Base-by-base conservation (phyloP, 2,113 vertebrate species). In the Lycaon pictus region DNA sequence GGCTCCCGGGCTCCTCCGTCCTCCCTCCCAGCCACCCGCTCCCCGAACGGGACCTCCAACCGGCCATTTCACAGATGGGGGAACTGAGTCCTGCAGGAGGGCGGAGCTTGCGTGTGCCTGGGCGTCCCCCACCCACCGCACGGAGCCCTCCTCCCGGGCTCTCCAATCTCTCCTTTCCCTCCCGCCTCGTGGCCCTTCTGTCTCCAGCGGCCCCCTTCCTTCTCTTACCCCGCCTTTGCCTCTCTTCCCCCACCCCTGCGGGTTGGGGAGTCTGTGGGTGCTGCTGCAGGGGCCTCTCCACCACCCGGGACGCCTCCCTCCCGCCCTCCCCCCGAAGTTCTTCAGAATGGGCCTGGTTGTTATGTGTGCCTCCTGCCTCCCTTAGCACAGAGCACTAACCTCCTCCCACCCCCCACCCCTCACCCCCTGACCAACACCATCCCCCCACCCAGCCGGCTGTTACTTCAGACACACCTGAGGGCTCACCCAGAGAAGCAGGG, bases 11-110 rank as follows among this genome's bases (percentile, higher is more conserved):
- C 3, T 16, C 72, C 62, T 12, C 35, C 8, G n/a, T 17, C 51
- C 63, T 63, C 32, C 43, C 53, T 58, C 51, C 65, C 62, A 4
- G 4, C 25, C 23, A 2, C 88, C 55, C 3, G 58, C n/a, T 53
- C 37, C 10, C 71, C 16, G 58, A 69, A 48, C 27, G 62, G 74
- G 60, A 35, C 48, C 60, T 88, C 20, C 29, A 25, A 74, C 32
- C 43, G 62, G 27, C 76, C 82, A 32, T 55, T 96, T 94, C 29
- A 56, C 82, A 63, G 86, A 76, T 67, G 15, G 62, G 79, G 79
- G 97, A 91, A 97, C 95, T 79, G 65, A 97, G 95, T 43, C 65
- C 43, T 51, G 7, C 51, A 9, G 35, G 63, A 88, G 22, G 25
- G 60, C 62, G 77, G 23, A 74, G 48, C 19, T 16, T 56, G 29